These are phyloP conservation scores for Arctopsyche grandis DNA, from an alignment of 1,140 invertebrate genomes.

Conservation along the genomic window DNA sequence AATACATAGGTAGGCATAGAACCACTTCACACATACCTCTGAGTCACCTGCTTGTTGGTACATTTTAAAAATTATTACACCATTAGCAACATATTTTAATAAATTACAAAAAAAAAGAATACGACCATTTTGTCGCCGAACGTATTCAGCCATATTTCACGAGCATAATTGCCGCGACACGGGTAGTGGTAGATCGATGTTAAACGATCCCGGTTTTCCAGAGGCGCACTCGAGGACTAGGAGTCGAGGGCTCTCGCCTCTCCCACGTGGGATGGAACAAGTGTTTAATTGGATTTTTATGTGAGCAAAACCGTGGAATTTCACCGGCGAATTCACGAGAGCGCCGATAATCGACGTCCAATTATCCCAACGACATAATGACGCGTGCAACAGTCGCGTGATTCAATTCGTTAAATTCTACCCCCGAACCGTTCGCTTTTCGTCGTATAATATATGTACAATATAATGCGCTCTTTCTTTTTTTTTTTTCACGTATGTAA, in stretches of 20 bases:
- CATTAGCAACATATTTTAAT: too few species aligned
- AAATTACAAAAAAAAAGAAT: too few species aligned
- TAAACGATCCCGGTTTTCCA: slow-evolving; percentile 37
- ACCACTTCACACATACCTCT: too few species aligned
- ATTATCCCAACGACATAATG: slow-evolving; percentile 15
- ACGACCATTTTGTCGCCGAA: slow-evolving; percentile 16
- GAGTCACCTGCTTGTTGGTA: too few species aligned
- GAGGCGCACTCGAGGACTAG: slow-evolving; percentile 13
- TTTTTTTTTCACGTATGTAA: background rate
- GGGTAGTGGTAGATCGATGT: slow-evolving; percentile 36
- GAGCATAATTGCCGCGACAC: slow-evolving; percentile 36
- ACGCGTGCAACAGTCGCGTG: slow-evolving; percentile 5
- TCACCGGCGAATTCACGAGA: background rate
- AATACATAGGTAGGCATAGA: too few species aligned
- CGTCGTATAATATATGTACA: too few species aligned
- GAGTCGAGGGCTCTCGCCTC: slow-evolving; percentile 28
- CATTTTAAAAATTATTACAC: too few species aligned
- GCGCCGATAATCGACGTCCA: slow-evolving; percentile 9
- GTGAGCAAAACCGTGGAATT: slow-evolving; percentile 17
- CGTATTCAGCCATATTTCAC: slow-evolving; percentile 25
- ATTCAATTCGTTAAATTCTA: background rate
- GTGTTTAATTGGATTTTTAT: slow-evolving; percentile 47
- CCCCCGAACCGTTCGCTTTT: background rate
- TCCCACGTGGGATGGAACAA: slow-evolving; percentile 27
- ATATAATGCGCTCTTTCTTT: background rate